phyloP scores from a whole-genome alignment of 2,113 vertebrate species.

The Regulus satrapa region DNA sequence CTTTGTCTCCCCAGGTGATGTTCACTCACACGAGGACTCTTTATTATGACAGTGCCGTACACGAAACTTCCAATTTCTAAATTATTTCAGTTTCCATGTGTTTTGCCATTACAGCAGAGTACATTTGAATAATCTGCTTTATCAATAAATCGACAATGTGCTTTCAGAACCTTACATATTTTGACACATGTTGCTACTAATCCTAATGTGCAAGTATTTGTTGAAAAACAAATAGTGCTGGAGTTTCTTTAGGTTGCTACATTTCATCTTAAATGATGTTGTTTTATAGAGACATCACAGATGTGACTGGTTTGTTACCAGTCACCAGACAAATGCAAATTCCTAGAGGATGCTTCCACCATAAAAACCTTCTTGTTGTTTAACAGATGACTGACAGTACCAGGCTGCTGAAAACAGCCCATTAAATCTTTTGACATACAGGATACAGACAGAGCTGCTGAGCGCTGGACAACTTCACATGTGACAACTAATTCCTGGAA shows the following conservation, averaged over 20 bases:
- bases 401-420: background rate
- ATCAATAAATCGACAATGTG: background rate
- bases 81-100: background rate
- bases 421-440: background rate
- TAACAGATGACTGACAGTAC: background rate
- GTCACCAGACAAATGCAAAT: background rate
- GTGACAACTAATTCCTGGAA: background rate
- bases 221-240: background rate
- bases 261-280: background rate
- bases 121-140: background rate
- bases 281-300: background rate
- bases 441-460: background rate
- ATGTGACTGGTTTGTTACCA: background rate
- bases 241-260: background rate
- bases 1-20: background rate
- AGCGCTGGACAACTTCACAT: background rate
- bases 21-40: background rate
- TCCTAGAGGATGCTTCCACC: background rate
- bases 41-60: background rate
- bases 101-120: background rate
- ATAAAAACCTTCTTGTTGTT: background rate
- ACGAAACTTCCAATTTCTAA: background rate
- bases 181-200: background rate
- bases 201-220: background rate
- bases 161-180: background rate